Conservation (phyloP, 2,888 invertebrate genomes). For the Hypsopygia costalis region DNA sequence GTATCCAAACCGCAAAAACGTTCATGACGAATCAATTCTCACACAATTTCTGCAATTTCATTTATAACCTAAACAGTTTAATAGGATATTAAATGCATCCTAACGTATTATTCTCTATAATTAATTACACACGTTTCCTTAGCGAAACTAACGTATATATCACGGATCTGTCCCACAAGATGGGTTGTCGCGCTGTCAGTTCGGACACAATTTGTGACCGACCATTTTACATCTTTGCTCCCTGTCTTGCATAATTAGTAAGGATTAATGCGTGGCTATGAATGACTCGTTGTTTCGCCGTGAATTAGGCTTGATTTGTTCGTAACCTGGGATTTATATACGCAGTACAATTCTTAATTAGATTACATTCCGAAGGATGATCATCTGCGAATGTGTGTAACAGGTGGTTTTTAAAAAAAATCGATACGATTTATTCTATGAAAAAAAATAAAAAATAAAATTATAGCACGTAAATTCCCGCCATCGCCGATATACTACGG, state of each 20-base stretch:
- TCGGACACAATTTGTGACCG: slow-evolving; percentile 73
- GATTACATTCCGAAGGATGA: not conserved
- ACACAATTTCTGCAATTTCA: slow-evolving; percentile 31
- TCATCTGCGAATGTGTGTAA: too few relatives aligned
- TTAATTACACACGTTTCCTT: slow-evolving; percentile 72
- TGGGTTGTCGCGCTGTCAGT: slow-evolving; percentile 75
- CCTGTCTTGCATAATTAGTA: slow-evolving; percentile 75
- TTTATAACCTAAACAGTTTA: slow-evolving; percentile 54
- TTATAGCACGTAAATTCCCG: too few relatives aligned
- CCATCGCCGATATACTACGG: too few relatives aligned
- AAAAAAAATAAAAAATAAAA: too few relatives aligned
- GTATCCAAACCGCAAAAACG: not conserved
- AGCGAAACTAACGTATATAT: slow-evolving; percentile 62
- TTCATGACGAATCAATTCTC: slow-evolving; percentile 11
- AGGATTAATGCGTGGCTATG: slow-evolving; percentile 73
- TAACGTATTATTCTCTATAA: slow-evolving; percentile 72
- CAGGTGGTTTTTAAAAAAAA: too few relatives aligned
- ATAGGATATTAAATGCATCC: slow-evolving; percentile 74
- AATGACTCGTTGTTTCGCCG: slow-evolving; percentile 63
- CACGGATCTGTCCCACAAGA: slow-evolving; percentile 72
- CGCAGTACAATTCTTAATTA: slow-evolving; percentile 4
- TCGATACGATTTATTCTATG: too few relatives aligned
- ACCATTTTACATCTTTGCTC: slow-evolving; percentile 74
- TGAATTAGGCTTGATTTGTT: slow-evolving; percentile 42
- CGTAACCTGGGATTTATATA: slow-evolving; percentile 17